These are phyloP conservation scores for Phyllostomus discolor DNA, from an alignment of 2,113 vertebrate genomes.

Conservation along the genomic window DNA sequence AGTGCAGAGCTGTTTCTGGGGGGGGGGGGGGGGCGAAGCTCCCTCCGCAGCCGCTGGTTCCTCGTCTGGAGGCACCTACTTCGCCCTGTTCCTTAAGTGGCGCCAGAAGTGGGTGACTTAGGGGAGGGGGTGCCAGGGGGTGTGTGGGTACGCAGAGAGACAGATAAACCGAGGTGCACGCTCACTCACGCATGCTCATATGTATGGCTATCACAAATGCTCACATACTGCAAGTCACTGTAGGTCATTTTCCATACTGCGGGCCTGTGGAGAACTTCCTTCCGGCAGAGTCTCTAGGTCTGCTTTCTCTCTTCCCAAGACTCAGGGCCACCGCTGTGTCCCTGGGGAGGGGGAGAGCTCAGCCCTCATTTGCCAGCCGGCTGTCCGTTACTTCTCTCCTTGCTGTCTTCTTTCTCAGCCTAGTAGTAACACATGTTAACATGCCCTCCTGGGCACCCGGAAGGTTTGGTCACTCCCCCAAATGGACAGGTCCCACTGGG, in stretches of 20 bases:
- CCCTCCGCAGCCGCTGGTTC: background rate
- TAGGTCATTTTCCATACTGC: background rate
- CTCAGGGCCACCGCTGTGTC: background rate
- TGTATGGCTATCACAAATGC: background rate
- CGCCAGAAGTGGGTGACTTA: background rate
- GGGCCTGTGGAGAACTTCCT: background rate
- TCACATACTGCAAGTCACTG: background rate
- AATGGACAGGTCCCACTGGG: background rate
- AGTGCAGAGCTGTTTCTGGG: background rate
- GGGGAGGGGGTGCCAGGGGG: accelerated
- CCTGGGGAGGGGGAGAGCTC: background rate
- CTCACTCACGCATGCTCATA: background rate
- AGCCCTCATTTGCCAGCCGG: background rate
- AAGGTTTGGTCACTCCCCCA: background rate
- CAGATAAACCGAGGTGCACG: accelerated
- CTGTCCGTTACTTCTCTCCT: background rate
- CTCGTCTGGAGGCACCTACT: background rate
- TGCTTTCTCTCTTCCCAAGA: background rate
- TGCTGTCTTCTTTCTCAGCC: background rate
- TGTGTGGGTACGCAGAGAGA: background rate
- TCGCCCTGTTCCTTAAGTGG: background rate
- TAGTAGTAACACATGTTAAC: background rate
- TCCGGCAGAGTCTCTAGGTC: background rate
- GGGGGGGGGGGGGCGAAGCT: too few species aligned
- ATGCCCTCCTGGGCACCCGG: background rate